phyloP scores from a whole-genome alignment of 2,797 vertebrate genomes.

The Leuciscus waleckii region DNA sequence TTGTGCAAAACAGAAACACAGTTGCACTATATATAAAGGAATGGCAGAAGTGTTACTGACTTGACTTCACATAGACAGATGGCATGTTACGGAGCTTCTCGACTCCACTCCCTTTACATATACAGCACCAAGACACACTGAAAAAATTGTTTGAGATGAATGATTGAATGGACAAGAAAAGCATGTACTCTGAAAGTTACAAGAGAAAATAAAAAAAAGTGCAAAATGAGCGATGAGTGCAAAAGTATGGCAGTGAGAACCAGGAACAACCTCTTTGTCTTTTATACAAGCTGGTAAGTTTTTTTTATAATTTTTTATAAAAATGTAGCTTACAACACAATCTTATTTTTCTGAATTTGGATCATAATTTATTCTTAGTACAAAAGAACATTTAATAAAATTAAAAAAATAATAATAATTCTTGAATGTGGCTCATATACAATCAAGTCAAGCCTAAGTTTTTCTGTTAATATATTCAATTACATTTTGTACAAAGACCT shows the following conservation, averaged over 20 bases:
- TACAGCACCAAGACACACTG: neutral
- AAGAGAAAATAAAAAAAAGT: slow-evolving; percentile 66
- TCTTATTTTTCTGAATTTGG: slow-evolving; percentile 87
- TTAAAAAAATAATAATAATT: slow-evolving; percentile 75
- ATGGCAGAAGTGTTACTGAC: slow-evolving; percentile 9
- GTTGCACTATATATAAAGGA: slow-evolving; percentile 80
- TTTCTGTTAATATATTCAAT: slow-evolving; percentile 33
- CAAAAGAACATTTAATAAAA: slow-evolving; percentile 79
- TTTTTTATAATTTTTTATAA: slow-evolving; percentile 83
- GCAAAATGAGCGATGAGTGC: slow-evolving; percentile 80
- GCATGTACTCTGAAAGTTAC: slow-evolving; percentile 65
- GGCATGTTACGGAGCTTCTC: neutral
- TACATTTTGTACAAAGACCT: slow-evolving; percentile 84
- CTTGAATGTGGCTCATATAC: slow-evolving; percentile 95
- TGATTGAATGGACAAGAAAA: slow-evolving; percentile 51
- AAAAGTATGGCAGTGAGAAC: slow-evolving; percentile 90
- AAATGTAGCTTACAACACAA: slow-evolving; percentile 98
- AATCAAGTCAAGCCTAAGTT: slow-evolving; percentile 88
- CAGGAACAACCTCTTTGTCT: slow-evolving; percentile 88
- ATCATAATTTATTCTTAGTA: slow-evolving; percentile 89
- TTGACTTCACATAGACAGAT: neutral
- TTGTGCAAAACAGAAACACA: slow-evolving; percentile 90
- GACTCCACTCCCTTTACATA: neutral
- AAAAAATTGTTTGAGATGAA: neutral
- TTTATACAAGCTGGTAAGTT: slow-evolving; percentile 92